Base-by-base conservation (phyloP, 2,113 vertebrate species). In the Pleuronectes platessa region DNA sequence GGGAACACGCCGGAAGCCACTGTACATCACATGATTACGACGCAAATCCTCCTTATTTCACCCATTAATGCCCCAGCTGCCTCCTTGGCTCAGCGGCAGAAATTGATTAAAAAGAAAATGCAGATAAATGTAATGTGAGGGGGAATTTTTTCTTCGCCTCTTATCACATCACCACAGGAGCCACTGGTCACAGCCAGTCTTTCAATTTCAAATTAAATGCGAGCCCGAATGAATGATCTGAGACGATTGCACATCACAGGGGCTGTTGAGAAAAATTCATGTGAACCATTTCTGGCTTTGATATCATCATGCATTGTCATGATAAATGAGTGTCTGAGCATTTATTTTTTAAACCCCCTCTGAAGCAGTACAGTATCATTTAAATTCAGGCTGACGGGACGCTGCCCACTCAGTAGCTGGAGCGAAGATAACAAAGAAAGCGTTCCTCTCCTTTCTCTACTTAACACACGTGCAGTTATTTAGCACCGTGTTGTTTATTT, bases 401-500 rank as follows among this genome's bases (percentile, higher is more conserved):
- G 61, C 21, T 35, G 60, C 69, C 37, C 60, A 8, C 49, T 79
- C 56, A 20, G 27, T 13, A 60, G 37, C 24, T 49, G 47, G 18
- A 54, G 40, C 0, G 0, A 0, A 49, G 55, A 69, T 20, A 51
- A 74, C 58, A 81, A 67, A 67, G 61, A 23, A 53, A 53, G 61
- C 18, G 47, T 81, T 56, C 47, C 13, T 1, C 54, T 45, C 47
- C 37, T 61, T 45, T 63, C 42, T 60, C n/a, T 35, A 26, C 59
- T 45, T 26, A 60, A 47, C 61, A 74, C 66, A 35, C 47, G 18
- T 2, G 61, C 70, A 42, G n/a, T 62, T 59, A 73, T 85, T 87
- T 88, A 71, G 68, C 86, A 78, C 68, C 23, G 4, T 14, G 15
- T 78, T 86, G 83, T 89, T 87, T 83, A 79, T 89, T 89, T 90